Percentiles rank a stretch among this genome's conserved stretches.
phyloP scores from a whole-genome alignment of 2,113 vertebrate genomes.

The Pongo abelii region DNA sequence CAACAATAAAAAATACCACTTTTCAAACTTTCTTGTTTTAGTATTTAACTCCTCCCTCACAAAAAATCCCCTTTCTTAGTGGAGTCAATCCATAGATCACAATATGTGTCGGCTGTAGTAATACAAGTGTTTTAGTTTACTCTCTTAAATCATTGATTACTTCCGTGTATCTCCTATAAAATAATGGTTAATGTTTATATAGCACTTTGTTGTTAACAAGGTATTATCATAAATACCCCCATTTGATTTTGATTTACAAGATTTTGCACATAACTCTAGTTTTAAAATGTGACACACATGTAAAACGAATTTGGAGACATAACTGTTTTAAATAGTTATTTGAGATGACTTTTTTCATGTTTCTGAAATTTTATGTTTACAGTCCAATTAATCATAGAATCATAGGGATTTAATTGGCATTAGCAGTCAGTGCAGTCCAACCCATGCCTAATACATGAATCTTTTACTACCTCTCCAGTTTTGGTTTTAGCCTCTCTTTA shows the following conservation, averaged over 20 bases:
- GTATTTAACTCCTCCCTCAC: background rate
- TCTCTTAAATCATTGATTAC: background rate
- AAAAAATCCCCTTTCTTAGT: background rate
- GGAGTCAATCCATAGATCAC: background rate
- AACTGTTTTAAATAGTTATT: background rate
- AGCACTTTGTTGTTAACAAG: background rate
- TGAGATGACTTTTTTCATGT: slow-evolving; percentile 18
- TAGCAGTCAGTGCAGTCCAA: background rate
- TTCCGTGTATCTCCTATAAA: background rate
- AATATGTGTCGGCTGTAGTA: background rate
- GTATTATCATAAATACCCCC: background rate
- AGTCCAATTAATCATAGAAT: background rate
- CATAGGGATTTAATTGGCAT: background rate
- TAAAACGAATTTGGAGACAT: background rate
- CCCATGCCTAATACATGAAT: background rate
- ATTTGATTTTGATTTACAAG: background rate
- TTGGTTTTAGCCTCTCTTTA: slow-evolving; percentile 27
- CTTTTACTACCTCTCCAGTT: background rate
- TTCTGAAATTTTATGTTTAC: slow-evolving; percentile 36
- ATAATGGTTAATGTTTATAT: background rate
- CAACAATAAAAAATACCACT: background rate
- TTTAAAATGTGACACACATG: background rate
- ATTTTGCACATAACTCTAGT: background rate
- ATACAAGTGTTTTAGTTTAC: background rate
- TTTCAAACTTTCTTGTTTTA: background rate